Conservation (phyloP, 2,888 invertebrate genomes). For the Rhorus exstirpatorius region DNA sequence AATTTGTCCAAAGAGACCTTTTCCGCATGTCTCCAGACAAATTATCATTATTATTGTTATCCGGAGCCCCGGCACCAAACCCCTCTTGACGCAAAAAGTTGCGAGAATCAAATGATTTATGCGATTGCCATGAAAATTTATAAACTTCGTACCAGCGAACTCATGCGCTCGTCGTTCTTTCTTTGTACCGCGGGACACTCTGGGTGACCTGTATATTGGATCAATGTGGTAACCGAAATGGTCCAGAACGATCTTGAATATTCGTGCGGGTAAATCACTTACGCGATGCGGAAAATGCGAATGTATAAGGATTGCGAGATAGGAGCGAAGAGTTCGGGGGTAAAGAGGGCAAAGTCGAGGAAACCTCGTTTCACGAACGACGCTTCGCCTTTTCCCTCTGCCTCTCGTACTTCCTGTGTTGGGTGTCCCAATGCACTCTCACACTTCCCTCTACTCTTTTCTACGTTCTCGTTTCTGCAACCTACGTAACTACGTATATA, state of each 20-base stretch:
- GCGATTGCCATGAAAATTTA: slow-evolving; percentile 16
- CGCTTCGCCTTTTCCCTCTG: slow-evolving; percentile 30
- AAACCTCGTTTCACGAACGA: slow-evolving; percentile 69
- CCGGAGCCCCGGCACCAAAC: too few species aligned
- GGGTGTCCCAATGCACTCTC: slow-evolving; percentile 48
- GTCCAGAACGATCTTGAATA: slow-evolving; percentile 65
- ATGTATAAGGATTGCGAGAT: slow-evolving; percentile 21
- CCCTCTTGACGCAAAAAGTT: too few species aligned
- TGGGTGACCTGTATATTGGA: slow-evolving; percentile 19
- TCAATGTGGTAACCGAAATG: slow-evolving; percentile 61
- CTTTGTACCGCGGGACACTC: neutral
- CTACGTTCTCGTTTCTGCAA: slow-evolving; percentile 36
- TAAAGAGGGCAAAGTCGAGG: slow-evolving; percentile 51
- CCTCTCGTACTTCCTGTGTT: slow-evolving; percentile 69
- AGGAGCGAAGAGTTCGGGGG: slow-evolving; percentile 4
- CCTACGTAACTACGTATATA: slow-evolving; percentile 55
- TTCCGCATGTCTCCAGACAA: too few species aligned
- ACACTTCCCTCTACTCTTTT: slow-evolving; percentile 34
- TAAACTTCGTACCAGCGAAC: slow-evolving; percentile 20
- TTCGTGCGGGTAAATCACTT: slow-evolving; percentile 62
- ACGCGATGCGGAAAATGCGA: slow-evolving; percentile 46
- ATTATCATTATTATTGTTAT: too few species aligned
- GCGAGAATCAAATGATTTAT: neutral
- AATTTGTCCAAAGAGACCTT: too few species aligned
- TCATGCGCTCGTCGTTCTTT: neutral